Conservation (phyloP, 2,888 invertebrate species). For the Altica lythri region DNA sequence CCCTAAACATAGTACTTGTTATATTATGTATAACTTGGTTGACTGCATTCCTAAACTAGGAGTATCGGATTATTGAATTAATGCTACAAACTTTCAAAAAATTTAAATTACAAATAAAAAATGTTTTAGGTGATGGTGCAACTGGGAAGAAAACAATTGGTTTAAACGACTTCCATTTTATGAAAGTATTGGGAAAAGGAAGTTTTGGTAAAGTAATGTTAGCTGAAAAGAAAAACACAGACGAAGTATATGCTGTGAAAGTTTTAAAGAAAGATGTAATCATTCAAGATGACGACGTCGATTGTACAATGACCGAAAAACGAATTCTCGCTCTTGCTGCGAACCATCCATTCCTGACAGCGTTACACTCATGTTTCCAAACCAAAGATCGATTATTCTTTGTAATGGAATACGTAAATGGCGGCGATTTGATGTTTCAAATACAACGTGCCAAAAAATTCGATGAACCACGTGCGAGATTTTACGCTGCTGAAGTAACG, state of each 20-base stretch:
- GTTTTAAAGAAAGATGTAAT: constrained; percentile 97
- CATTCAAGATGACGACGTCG: constrained; percentile 98
- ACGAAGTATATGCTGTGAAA: constrained; percentile 88
- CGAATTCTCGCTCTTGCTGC: constrained; percentile 96
- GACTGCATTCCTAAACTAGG: too few species aligned
- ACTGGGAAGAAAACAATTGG: constrained; percentile 62
- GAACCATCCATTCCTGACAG: constrained; percentile 96
- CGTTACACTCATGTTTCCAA: constrained; percentile 96
- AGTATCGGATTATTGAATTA: not conserved
- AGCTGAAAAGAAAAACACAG: constrained; percentile 90
- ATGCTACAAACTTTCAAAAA: too few species aligned
- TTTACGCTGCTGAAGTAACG: constrained; percentile 99
- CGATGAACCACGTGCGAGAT: constrained; percentile 92
- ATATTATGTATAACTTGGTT: too few species aligned
- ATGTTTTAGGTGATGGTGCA: constrained; percentile 20
- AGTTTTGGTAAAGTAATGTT: constrained; percentile 99
- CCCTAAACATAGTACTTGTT: too few species aligned
- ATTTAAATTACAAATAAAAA: not conserved
- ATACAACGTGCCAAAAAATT: constrained; percentile 98
- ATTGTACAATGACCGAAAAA: constrained; percentile 99
- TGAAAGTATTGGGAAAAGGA: constrained; percentile 98
- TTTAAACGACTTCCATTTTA: constrained; percentile 91
- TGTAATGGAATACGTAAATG: constrained; percentile 99
- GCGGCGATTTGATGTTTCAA: constrained; percentile 99
- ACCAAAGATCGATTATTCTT: constrained; percentile 89